Evolutionary conservation across 1,140 invertebrate species (phyloP).

Genomic region (Dendrolimus punctatus): DNA sequence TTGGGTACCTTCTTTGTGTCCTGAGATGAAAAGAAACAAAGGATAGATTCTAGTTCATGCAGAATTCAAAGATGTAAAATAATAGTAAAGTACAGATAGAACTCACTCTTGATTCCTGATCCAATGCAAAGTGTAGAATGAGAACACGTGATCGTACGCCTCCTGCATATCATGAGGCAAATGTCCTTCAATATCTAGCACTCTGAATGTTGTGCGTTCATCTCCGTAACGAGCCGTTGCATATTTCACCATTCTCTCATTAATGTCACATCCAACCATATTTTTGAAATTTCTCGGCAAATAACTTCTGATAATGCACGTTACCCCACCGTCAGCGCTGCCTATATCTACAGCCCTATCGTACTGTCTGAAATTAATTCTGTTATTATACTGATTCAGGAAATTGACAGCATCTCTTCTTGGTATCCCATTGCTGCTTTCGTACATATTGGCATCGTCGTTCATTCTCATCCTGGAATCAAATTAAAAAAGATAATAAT

Average conservation of each 20-base stretch:
- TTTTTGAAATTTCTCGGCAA: slow-evolving; percentile 69
- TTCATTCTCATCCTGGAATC: slow-evolving; percentile 5
- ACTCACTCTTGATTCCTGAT: slow-evolving; percentile 80
- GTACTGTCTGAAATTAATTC: slow-evolving; percentile 73
- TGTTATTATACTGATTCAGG: slow-evolving; percentile 75
- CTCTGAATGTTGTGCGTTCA: slow-evolving; percentile 72
- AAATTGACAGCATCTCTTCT: slow-evolving; percentile 77
- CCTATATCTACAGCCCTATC: slow-evolving; percentile 82
- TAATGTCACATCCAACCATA: slow-evolving; percentile 79
- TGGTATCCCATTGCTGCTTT: slow-evolving; percentile 77
- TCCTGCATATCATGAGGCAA: slow-evolving; percentile 65
- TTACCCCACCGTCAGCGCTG: slow-evolving; percentile 84
- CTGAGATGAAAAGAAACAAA: neutral
- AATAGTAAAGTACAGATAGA: slow-evolving; percentile 1
- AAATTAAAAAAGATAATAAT: no score
- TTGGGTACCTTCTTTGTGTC: neutral
- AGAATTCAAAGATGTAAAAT: no score
- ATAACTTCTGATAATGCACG: slow-evolving; percentile 75
- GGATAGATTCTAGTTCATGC: no score
- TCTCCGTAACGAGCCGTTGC: slow-evolving; percentile 72
- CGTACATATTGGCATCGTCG: slow-evolving; percentile 71
- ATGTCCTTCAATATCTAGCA: slow-evolving; percentile 77
- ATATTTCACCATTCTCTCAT: slow-evolving; percentile 79
- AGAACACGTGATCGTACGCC: slow-evolving; percentile 80
- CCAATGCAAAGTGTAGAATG: slow-evolving; percentile 90